These are phyloP conservation scores for Mirounga angustirostris DNA, from an alignment of 2,113 vertebrate genomes.

Conservation along the genomic window DNA sequence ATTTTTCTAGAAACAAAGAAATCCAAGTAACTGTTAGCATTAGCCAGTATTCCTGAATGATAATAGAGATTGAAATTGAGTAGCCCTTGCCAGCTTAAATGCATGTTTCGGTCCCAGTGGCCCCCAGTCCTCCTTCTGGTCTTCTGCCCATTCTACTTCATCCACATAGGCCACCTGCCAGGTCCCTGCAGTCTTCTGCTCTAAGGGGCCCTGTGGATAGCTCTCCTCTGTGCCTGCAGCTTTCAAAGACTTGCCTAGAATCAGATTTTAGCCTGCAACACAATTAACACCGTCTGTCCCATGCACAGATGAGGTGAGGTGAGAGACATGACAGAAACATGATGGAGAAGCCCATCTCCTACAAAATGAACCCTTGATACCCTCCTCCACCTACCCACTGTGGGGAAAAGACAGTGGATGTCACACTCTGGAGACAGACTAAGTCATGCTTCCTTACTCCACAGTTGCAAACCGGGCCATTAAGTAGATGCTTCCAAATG, in stretches of 20 bases:
- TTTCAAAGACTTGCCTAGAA: background rate
- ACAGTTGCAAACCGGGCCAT: background rate
- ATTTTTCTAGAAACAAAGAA: conserved; percentile 31
- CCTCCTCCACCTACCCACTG: background rate
- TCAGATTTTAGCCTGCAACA: background rate
- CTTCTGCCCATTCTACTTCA: background rate
- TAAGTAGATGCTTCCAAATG: background rate
- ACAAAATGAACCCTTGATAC: background rate
- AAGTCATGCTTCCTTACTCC: background rate
- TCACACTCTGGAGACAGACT: background rate
- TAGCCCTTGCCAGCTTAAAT: background rate
- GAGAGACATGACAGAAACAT: background rate
- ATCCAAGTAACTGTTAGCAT: background rate
- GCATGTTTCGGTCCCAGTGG: background rate
- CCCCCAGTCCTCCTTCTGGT: background rate
- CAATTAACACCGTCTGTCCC: background rate
- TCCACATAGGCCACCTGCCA: background rate
- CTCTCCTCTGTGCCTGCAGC: background rate
- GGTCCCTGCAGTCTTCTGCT: background rate
- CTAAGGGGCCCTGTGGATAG: background rate
- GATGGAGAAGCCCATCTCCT: background rate
- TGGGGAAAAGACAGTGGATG: background rate
- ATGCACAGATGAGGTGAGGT: background rate
- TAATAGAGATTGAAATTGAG: background rate
- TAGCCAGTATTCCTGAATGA: background rate